These are phyloP conservation scores for Oncorhynchus nerka DNA, from an alignment of 2,113 vertebrate genomes.

Conservation along the genomic window DNA sequence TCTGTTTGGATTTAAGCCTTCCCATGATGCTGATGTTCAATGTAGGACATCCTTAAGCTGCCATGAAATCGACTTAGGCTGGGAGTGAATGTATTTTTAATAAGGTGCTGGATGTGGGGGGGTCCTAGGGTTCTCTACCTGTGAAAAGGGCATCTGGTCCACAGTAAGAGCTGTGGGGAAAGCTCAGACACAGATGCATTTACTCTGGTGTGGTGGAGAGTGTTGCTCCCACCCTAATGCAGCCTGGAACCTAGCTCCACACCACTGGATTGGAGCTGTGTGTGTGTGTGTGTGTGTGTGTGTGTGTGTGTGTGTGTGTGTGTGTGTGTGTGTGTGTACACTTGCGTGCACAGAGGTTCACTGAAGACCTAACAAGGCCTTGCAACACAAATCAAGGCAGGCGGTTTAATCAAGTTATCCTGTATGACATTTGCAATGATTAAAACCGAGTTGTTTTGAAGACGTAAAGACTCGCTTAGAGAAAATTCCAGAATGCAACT, in stretches of 20 bases:
- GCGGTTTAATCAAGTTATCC: conserved; percentile 21
- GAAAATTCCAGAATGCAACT: neutral
- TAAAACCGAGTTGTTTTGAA: conserved; percentile 17
- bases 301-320: too few species aligned
- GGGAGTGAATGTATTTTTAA: neutral
- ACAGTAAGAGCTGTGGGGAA: conserved; percentile 10
- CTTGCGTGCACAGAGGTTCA: neutral
- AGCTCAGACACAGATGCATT: conserved; percentile 10
- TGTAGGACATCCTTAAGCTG: conserved; percentile 6
- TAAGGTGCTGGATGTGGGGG: neutral
- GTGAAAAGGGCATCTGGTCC: neutral
- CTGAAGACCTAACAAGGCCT: conserved; percentile 23
- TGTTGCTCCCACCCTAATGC: neutral
- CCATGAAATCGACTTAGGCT: conserved; percentile 26
- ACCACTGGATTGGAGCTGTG: neutral
- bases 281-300: neutral
- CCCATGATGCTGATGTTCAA: conserved; percentile 4
- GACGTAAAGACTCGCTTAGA: neutral
- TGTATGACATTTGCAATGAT: conserved; percentile 33
- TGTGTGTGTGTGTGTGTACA: neutral
- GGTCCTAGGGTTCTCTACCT: neutral
- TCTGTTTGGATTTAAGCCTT: conserved; percentile 14
- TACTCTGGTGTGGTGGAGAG: conserved; percentile 10
- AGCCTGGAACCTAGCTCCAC: conserved; percentile 7
- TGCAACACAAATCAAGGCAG: conserved; percentile 3